Conservation (phyloP, 2,888 invertebrate genomes). For the Drosophila vallismaia region DNA sequence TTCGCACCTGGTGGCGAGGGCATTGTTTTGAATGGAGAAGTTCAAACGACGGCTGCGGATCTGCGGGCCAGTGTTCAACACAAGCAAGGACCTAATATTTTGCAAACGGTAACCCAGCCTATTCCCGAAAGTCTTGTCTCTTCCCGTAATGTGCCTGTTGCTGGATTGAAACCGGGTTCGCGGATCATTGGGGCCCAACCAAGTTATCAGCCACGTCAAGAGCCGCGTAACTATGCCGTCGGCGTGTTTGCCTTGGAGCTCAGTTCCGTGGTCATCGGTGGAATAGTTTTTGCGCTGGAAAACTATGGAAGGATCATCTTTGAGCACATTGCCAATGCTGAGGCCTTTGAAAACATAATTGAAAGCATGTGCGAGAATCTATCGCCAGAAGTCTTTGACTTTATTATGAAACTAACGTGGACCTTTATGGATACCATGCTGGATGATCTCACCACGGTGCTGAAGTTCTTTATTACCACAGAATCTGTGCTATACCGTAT, state of each 20-base stretch:
- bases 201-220: neutral
- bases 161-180: neutral
- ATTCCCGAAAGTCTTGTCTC: constrained; percentile 57
- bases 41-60: constrained; percentile 59
- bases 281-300: constrained; percentile 13
- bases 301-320: constrained; percentile 42
- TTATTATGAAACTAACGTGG: constrained; percentile 53
- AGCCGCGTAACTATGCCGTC: constrained; percentile 25
- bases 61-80: constrained; percentile 80
- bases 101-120: constrained; percentile 66
- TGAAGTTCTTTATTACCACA: constrained; percentile 57
- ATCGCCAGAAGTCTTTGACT: constrained; percentile 16
- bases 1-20: constrained; percentile 70
- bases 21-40: constrained; percentile 76
- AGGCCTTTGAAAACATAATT: constrained; percentile 57
- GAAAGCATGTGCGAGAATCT: constrained; percentile 49
- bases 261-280: constrained; percentile 44
- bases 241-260: constrained; percentile 39
- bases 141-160: neutral
- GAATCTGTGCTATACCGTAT: constrained; percentile 69
- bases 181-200: constrained; percentile 26
- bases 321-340: constrained; percentile 51
- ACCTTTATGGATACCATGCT: constrained; percentile 51
- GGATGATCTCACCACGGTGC: constrained; percentile 31
- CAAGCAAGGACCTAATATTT: constrained; percentile 68